A percentile compares a stretch with the other conserved stretches of the same genome.
Evolutionary conservation across 1,140 invertebrate genomes (phyloP).

Genomic region (Gryon sp.): DNA sequence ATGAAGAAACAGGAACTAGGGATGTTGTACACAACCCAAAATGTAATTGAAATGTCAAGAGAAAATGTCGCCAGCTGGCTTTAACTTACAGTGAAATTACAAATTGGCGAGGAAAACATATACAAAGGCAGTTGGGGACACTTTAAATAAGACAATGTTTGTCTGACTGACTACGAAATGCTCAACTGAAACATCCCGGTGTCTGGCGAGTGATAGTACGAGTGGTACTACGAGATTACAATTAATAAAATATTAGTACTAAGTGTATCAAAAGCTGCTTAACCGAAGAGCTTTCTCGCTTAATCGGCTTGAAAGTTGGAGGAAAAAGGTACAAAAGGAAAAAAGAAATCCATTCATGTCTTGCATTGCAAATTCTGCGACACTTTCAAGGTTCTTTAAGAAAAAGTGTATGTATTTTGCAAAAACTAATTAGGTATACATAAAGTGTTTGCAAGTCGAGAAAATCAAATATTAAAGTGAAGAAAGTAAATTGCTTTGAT

Average conservation of each 20-base stretch:
- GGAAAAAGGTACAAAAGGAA: not conserved
- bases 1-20: not conserved
- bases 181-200: conserved; percentile 15
- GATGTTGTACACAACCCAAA: conserved; percentile 20
- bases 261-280: conserved; percentile 70
- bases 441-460: too few relatives aligned
- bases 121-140: conserved; percentile 22
- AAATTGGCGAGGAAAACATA: conserved; percentile 49
- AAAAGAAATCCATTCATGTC: conserved; percentile 5
- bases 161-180: conserved; percentile 11
- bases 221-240: conserved; percentile 53
- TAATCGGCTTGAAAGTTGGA: conserved; percentile 46
- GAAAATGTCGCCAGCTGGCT: conserved; percentile 31
- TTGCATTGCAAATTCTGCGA: too few relatives aligned
- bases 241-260: conserved; percentile 72
- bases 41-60: conserved; percentile 41
- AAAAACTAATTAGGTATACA: too few relatives aligned
- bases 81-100: conserved; percentile 44
- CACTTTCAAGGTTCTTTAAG: too few relatives aligned
- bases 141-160: conserved; percentile 38
- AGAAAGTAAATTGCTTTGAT: too few relatives aligned
- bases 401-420: too few relatives aligned
- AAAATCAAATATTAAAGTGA: too few relatives aligned
- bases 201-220: conserved; percentile 37
- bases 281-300: conserved; percentile 56